Conservation (phyloP, 2,888 invertebrate species). For the Brachycybe producta region DNA sequence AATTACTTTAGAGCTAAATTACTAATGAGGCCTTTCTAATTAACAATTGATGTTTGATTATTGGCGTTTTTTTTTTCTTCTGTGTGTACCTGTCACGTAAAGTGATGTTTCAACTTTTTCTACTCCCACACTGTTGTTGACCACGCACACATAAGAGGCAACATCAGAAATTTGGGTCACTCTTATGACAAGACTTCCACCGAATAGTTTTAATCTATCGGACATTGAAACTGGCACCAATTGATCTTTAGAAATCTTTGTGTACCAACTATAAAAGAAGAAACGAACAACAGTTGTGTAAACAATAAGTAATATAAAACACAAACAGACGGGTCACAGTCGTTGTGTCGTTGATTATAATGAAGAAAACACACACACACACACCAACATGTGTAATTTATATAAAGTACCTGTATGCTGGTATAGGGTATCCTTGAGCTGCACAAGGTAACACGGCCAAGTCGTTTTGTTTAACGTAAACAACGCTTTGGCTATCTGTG, state of each 20-base stretch:
- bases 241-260: constrained; percentile 12
- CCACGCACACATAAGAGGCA: constrained; percentile 86
- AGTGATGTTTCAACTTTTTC: constrained; percentile 85
- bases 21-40: no score
- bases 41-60: no score
- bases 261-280: constrained; percentile 12
- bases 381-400: no score
- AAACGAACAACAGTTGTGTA: no score
- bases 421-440: constrained; percentile 63
- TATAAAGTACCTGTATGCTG: constrained; percentile 61
- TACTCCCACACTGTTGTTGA: constrained; percentile 81
- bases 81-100: constrained; percentile 58
- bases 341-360: no score
- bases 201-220: constrained; percentile 8
- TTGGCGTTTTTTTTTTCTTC: not conserved
- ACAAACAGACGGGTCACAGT: no score
- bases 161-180: constrained; percentile 45
- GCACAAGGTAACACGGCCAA: constrained; percentile 61
- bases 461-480: constrained; percentile 57
- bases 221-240: constrained; percentile 6
- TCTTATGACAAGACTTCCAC: constrained; percentile 13
- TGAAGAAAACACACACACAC: no score
- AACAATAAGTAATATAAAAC: no score
- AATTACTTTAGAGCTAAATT: no score
- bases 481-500: constrained; percentile 51